Conservation (phyloP, 2,888 invertebrate species). For the Phyto melanocephala region DNA sequence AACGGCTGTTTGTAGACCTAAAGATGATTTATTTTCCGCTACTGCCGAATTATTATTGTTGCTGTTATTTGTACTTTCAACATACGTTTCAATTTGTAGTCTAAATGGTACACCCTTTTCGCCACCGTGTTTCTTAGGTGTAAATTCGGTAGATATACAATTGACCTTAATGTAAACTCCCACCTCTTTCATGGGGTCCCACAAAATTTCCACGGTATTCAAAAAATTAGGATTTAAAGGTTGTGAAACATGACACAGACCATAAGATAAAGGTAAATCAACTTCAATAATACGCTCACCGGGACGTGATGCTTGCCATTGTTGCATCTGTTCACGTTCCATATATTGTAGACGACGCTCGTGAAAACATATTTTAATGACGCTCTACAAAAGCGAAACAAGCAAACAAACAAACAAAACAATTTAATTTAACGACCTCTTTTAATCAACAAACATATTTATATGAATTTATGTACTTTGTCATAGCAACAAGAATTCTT, state of each 20-base stretch:
- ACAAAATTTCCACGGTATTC: slow-evolving; percentile 92
- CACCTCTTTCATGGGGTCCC: slow-evolving; percentile 98
- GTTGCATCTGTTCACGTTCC: slow-evolving; percentile 94
- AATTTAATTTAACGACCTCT: slow-evolving; percentile 62
- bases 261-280: slow-evolving; percentile 96
- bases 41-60: slow-evolving; percentile 59
- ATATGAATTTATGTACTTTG: background rate
- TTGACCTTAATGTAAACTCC: slow-evolving; percentile 97
- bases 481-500: background rate
- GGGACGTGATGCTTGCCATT: slow-evolving; percentile 93
- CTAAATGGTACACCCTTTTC: slow-evolving; percentile 99
- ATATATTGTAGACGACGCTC: slow-evolving; percentile 96
- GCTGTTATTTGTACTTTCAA: slow-evolving; percentile 73
- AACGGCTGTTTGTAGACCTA: slow-evolving; percentile 2
- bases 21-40: slow-evolving; percentile 56
- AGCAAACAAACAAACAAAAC: slow-evolving; percentile 57
- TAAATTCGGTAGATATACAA: slow-evolving; percentile 98
- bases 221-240: slow-evolving; percentile 83
- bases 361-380: slow-evolving; percentile 96
- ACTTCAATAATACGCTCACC: slow-evolving; percentile 95
- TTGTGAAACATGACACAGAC: slow-evolving; percentile 90
- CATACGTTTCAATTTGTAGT: slow-evolving; percentile 93
- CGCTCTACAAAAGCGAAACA: slow-evolving; percentile 81
- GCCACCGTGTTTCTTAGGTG: slow-evolving; percentile 98
- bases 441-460: slow-evolving; percentile 42